Percentiles rank a stretch among this genome's conserved stretches.
phyloP scores from a whole-genome alignment of 2,888 invertebrate genomes.

The Epinotia brunnichana region DNA sequence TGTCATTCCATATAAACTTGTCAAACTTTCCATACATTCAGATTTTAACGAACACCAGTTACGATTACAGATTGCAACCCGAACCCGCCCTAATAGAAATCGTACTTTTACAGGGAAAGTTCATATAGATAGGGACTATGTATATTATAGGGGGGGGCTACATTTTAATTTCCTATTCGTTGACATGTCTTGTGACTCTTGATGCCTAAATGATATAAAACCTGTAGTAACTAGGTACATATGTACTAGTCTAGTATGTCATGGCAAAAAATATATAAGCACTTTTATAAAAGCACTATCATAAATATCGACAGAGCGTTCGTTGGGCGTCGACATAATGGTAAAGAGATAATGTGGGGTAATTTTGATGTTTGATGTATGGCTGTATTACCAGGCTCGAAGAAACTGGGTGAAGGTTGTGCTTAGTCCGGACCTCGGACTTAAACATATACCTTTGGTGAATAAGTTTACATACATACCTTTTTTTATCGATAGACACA shows the following conservation, averaged over 20 bases:
- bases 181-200: no score
- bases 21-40: no score
- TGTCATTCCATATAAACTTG: no score
- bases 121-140: no score
- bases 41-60: no score
- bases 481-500: neutral
- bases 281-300: neutral
- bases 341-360: conserved; percentile 41
- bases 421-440: conserved; percentile 23
- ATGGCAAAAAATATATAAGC: neutral
- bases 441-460: conserved; percentile 13
- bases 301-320: conserved; percentile 24
- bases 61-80: no score
- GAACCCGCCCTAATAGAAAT: no score
- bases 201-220: no score
- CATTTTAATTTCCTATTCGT: no score
- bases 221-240: no score
- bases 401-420: conserved; percentile 39
- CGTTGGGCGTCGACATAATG: conserved; percentile 9
- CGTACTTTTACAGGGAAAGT: no score
- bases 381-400: conserved; percentile 24
- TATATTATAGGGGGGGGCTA: no score
- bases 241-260: neutral
- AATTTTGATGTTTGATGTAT: conserved; percentile 42
- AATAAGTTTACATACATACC: neutral